Base-by-base conservation (phyloP, 2,113 vertebrate species). In the Aptenodytes forsteri region DNA sequence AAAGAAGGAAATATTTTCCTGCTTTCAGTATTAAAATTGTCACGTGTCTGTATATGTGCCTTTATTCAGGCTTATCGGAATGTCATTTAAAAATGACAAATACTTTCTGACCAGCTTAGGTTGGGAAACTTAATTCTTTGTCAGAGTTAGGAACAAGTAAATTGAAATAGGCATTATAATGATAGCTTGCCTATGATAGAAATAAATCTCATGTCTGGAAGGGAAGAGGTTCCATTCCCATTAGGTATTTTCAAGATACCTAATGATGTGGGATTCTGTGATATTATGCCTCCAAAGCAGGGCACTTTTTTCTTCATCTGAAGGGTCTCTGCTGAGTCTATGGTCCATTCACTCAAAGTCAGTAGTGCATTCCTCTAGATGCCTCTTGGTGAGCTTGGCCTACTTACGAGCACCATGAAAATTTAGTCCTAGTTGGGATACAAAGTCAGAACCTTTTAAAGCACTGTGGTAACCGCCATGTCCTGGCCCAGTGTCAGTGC, bases 371-470 rank as follows among this genome's bases (percentile, higher is more conserved):
- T 65, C 13, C 30, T 81, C 26, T 65, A 25, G 19, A 26, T 84
- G 34, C 32, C 19, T 76, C 78, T 71, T 79, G 58, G 16, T 66
- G 64, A 92, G 30, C 21, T 64, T 62, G 55, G 29, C 12, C 50
- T 80, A 5, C n/a, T 62, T 81, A 34, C 0, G 12, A 58, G 16
- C 1, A 1, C 36, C 8, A 4, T 2, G 9, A 56, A 66, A 30
- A 38, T 55, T 20, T 29, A 70, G 13, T 34, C 58, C 54, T 26
- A n/a, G 38, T 10, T 79, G 44, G 23, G 26, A 61, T 47, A 30
- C 25, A 21, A 38, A n/a, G 23, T 44, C 27, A 58, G 47, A 72
- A 34, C 8, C 34, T 69, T 44, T 16, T 46, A 59, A 81, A 11
- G 10, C 19, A 15, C 47, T 50, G 36, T 54, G 34, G 17, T 71